Evolutionary conservation across 2,888 invertebrate species (phyloP), one percentile per base, ranked within the genome.

Genomic region (Sinohyriopsis cumingii): DNA sequence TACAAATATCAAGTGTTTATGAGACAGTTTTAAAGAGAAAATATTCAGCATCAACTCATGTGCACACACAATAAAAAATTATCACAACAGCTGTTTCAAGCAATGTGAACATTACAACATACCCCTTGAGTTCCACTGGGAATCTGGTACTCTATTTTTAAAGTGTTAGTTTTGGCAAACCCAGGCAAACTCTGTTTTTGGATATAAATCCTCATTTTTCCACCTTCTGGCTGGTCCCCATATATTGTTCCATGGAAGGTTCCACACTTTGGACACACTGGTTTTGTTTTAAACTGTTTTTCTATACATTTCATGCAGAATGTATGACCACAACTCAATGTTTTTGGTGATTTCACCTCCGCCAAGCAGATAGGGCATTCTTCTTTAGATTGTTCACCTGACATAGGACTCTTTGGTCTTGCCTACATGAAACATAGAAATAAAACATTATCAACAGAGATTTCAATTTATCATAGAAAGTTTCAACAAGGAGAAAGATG

Each of bases 241-340:
- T 28, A 71, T 7, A 71, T 59, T 18, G 55, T 69, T 33, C 77
- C 79, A 70, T 70, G 76, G 19, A 73, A 56, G 6, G 45, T 59
- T 22, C 78, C 76, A 71, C 81, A 81, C 94, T 93, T 94, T 81
- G 89, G 80, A 67, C 84, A 82, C 18, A 68, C 68, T 57, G 73
- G 75, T 56, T 71, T 76, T 33, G 53, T 55, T n/a, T 67, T 59
- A 60, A 80, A 71, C 12, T 73, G 69, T 55, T 68, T 63, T 20
- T 71, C 68, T 22, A 76, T 67, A 57, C 80, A 80, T 15, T 61
- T 59, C 12, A 9, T 61, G 63, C 80, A 80, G 69, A 77, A 78
- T 5, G 19, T 53, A 63, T 80, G 78, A 3, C 73, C 71, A 65
- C 80, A 80, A 19, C 57, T 45, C 1, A 80, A 67, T 55, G 56